A percentile compares a stretch with the other conserved stretches of the same genome.
Evolutionary conservation across 1,140 invertebrate genomes (phyloP).

Genomic region (Philopotamus ludificatus): DNA sequence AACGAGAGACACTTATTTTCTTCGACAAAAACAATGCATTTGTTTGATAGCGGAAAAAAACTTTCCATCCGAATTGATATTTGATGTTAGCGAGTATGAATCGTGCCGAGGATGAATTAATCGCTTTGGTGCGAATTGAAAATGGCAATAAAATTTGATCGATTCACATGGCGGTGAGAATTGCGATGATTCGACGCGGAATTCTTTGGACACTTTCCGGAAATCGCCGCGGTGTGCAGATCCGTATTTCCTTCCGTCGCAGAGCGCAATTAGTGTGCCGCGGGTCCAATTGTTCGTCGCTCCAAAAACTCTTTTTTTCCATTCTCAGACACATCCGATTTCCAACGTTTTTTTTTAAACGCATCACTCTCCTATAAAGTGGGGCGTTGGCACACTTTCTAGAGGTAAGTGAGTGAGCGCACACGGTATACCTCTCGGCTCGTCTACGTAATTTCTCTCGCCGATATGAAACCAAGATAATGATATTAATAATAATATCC

Average conservation of each 20-base stretch:
- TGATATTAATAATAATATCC: conserved; percentile 1
- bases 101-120: too few species aligned
- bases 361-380: conserved; percentile 5
- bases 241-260: conserved; percentile 3
- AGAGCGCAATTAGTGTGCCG: conserved; percentile 10
- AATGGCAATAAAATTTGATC: background rate
- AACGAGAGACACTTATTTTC: too few species aligned
- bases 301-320: background rate
- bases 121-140: background rate
- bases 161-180: background rate
- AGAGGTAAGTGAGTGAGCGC: background rate
- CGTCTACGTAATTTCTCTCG: background rate
- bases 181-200: background rate
- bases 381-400: conserved; percentile 19
- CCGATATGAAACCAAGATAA: background rate
- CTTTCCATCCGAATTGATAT: too few species aligned
- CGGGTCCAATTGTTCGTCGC: conserved; percentile 3
- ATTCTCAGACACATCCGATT: background rate
- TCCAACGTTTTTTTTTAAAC: background rate
- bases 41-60: too few species aligned
- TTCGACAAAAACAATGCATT: too few species aligned
- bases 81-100: too few species aligned
- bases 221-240: background rate
- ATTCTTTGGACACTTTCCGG: background rate
- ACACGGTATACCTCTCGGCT: background rate